These are phyloP conservation scores for Rhagologus leucostigma DNA, from an alignment of 2,113 vertebrate species.

Conservation along the genomic window DNA sequence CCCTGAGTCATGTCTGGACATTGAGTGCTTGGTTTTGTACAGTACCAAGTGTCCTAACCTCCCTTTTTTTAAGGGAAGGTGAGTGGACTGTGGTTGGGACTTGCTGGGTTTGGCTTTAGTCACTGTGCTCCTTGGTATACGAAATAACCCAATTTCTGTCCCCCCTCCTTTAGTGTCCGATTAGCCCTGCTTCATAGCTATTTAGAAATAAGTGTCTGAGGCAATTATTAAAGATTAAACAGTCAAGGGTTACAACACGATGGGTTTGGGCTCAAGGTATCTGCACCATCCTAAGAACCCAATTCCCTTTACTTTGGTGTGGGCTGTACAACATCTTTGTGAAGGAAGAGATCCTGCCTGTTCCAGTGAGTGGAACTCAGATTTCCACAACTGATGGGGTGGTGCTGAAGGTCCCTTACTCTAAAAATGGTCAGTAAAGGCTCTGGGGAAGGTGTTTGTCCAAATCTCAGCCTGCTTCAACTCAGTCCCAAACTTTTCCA, in stretches of 20 bases:
- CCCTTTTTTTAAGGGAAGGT: background rate
- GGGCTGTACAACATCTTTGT: no score
- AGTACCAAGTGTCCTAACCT: slow-evolving; percentile 6
- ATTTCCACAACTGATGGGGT: background rate
- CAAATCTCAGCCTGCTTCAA: background rate
- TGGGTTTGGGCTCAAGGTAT: background rate
- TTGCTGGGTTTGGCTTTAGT: background rate
- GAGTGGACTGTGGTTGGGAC: background rate
- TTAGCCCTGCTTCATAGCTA: background rate
- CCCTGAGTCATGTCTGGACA: slow-evolving; percentile 45
- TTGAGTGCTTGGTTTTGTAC: background rate
- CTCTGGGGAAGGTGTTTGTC: background rate
- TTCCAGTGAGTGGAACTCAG: rapidly evolving
- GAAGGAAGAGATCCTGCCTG: background rate
- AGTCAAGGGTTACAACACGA: background rate
- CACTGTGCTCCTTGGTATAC: background rate
- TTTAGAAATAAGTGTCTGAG: background rate
- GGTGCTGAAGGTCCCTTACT: background rate
- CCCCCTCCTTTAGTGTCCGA: background rate
- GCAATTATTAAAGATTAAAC: background rate
- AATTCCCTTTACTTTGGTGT: background rate
- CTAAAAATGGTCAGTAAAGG: background rate
- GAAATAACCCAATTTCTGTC: background rate
- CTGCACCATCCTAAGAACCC: background rate
- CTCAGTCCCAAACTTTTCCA: background rate